Evolutionary conservation across 2,888 invertebrate genomes (phyloP), one percentile per base, ranked within the genome.

Genomic region (Teleogryllus oceanicus): DNA sequence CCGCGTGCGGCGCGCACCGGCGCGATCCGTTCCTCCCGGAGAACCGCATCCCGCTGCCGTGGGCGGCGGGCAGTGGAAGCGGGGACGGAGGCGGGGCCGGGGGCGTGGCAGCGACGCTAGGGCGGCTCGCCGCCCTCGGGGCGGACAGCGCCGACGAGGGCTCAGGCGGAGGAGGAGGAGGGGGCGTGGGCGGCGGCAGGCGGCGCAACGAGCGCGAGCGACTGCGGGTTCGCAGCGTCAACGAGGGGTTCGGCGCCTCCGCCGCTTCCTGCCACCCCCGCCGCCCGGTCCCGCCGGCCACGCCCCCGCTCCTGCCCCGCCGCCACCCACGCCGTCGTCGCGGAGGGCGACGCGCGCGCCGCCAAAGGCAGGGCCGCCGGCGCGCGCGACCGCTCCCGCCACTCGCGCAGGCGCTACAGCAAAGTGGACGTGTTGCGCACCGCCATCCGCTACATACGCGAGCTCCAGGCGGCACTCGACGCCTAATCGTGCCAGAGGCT

Each of bases 181-280:
- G 62, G 18, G 50, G 24, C 21, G n/a, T 51, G 5, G 16, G 51
- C n/a, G 24, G 49, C 0, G 78, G 37, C 13, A 21, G 80, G 12
- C 81, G 82, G 80, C 81, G 84, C 76, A 84, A 83, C 81, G 83
- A 84, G 75, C 79, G 84, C 50, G 84, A 84, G 76, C 80, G 84
- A 21, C 82, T 82, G 50, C 81, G 83, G 74, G 83, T 84, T 74
- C 82, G 82, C 79, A 83, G 82, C 80, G 84, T 84, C 80, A 84
- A 84, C 82, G 83, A 84, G 80, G 84, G 83, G 24, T 84, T 83
- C 78, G 83, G 81, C 82, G 83, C 78, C 82, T 84, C 78, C 83
- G 83, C 78, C 80, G 82, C 78, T 83, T 81, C 79, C 81, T 83
- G 24, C 83, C 83, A 49, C 21, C 81, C 21, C 81, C 80, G 77